Evolutionary conservation across 2,113 vertebrate genomes (phyloP).

Genomic region (Marcusenius ussheri): DNA sequence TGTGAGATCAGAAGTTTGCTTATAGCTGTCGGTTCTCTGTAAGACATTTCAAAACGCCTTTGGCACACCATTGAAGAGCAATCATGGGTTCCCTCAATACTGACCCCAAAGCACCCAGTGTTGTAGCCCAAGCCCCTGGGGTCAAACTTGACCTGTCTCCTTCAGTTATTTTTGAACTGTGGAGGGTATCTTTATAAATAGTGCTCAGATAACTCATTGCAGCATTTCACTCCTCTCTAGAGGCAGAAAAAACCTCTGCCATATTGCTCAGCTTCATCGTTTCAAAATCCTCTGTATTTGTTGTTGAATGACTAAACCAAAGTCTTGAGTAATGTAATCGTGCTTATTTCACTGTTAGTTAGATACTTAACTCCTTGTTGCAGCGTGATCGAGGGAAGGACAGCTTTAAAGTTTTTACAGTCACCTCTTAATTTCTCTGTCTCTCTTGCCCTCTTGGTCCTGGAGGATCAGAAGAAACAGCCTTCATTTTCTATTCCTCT

Average conservation of each 20-base stretch:
- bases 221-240: not conserved
- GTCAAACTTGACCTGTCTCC: not conserved
- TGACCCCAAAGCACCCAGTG: not conserved
- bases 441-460: constrained; percentile 8
- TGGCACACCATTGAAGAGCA: not conserved
- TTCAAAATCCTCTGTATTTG: not conserved
- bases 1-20: not conserved
- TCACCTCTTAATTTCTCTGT: constrained; percentile 26
- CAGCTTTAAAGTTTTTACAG: constrained; percentile 7
- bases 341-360: not conserved
- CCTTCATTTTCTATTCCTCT: constrained; percentile 45
- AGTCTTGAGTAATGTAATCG: not conserved
- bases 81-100: not conserved
- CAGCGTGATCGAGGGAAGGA: not conserved
- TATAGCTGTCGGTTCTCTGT: not conserved
- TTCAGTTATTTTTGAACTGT: not conserved
- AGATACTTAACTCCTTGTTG: not conserved
- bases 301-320: not conserved
- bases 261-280: not conserved
- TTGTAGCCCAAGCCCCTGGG: not conserved
- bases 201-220: not conserved
- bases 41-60: not conserved
- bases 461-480: constrained; percentile 38
- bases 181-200: not conserved
- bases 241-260: not conserved